Evolutionary conservation across 2,888 invertebrate genomes (phyloP).

Genomic region (Norana najaformis): DNA sequence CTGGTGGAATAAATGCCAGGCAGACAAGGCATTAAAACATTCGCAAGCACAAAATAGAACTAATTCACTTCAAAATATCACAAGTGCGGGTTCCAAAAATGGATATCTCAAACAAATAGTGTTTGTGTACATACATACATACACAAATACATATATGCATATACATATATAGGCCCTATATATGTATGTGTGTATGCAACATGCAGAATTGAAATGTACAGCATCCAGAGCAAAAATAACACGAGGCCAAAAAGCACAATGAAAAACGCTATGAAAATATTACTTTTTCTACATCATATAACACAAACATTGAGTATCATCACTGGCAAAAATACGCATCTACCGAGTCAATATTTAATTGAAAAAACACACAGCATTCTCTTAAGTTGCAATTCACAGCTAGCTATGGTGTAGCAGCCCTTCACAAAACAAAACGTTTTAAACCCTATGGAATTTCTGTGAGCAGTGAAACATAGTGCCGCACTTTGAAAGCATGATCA

Average conservation of each 20-base stretch:
- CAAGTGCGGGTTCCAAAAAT: slow-evolving; percentile 13
- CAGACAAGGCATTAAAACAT: not conserved
- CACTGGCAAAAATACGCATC: not conserved
- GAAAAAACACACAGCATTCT: not conserved
- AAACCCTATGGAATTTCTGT: not conserved
- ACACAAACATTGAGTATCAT: slow-evolving; percentile 13
- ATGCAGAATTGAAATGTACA: slow-evolving; percentile 13
- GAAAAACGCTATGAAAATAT: slow-evolving; percentile 13
- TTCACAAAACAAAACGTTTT: not conserved
- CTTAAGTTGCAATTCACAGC: not conserved
- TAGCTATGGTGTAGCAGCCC: not conserved
- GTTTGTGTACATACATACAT: not conserved
- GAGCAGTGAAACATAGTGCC: not conserved
- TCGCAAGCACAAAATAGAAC: not conserved
- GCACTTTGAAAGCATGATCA: not conserved
- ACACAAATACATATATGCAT: not conserved
- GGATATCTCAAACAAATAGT: not conserved
- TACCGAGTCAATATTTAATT: not conserved
- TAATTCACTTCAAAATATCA: slow-evolving; percentile 6
- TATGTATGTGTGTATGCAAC: not conserved
- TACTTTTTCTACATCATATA: slow-evolving; percentile 6
- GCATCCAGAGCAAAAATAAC: slow-evolving; percentile 5
- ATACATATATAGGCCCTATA: slow-evolving; percentile 5
- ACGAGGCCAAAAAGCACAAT: slow-evolving; percentile 13
- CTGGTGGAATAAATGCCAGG: not conserved